These are phyloP conservation scores for Cyrtodaria siliqua DNA, from an alignment of 2,888 invertebrate species.

Conservation along the genomic window DNA sequence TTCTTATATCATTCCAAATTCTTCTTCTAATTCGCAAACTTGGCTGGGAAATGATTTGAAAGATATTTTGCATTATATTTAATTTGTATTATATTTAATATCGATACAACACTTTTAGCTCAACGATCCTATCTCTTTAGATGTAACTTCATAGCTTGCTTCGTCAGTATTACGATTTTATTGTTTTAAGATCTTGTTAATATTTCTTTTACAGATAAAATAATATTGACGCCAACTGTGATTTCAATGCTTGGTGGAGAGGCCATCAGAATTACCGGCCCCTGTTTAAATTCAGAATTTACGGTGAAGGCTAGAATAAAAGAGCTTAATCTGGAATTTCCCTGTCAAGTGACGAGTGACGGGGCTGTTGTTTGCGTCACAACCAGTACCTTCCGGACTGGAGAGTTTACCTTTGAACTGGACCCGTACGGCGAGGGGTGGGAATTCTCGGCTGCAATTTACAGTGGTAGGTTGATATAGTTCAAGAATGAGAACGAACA, in stretches of 20 bases:
- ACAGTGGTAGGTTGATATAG: slow-evolving; percentile 48
- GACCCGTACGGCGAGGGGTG: slow-evolving; percentile 59
- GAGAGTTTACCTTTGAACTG: slow-evolving; percentile 61
- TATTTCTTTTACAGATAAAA: slow-evolving; percentile 41
- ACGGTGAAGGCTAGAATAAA: slow-evolving; percentile 59
- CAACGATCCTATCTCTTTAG: too few relatives aligned
- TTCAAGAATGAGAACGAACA: too few relatives aligned
- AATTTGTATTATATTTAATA: too few relatives aligned
- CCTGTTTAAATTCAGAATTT: slow-evolving; percentile 63
- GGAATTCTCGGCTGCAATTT: slow-evolving; percentile 63
- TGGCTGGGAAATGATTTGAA: too few relatives aligned
- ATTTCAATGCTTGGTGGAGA: slow-evolving; percentile 74
- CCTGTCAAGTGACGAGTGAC: slow-evolving; percentile 53
- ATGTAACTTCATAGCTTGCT: too few relatives aligned
- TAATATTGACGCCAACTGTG: slow-evolving; percentile 55
- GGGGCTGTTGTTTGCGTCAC: slow-evolving; percentile 65
- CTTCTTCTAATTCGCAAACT: too few relatives aligned
- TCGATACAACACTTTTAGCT: too few relatives aligned
- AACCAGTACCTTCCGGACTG: slow-evolving; percentile 72
- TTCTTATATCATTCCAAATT: too few relatives aligned
- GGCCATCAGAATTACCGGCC: slow-evolving; percentile 67
- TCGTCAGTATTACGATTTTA: too few relatives aligned
- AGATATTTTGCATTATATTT: too few relatives aligned
- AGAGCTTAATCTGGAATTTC: slow-evolving; percentile 64
- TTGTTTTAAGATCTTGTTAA: too few relatives aligned